Evolutionary conservation across 2,888 invertebrate species (phyloP).

Genomic region (Drosophila tanythrix): DNA sequence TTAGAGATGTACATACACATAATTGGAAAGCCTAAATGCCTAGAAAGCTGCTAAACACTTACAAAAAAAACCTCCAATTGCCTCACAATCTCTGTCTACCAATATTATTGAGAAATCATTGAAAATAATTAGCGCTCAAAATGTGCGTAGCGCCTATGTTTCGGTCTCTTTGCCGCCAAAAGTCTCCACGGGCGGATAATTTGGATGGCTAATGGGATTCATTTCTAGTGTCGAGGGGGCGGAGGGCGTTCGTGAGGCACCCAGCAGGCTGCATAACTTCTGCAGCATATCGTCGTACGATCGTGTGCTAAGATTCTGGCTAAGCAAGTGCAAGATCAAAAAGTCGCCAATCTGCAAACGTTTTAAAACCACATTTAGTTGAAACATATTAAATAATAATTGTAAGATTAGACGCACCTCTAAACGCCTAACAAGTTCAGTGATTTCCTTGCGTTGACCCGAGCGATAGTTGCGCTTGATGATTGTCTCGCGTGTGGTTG

Average conservation of each 20-base stretch:
- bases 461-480: slow-evolving; percentile 92
- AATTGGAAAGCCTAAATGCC: slow-evolving; percentile 55
- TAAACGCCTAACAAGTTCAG: slow-evolving; percentile 91
- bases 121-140: slow-evolving; percentile 63
- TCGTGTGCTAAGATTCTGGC: slow-evolving; percentile 94
- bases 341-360: slow-evolving; percentile 92
- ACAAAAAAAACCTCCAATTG: slow-evolving; percentile 51
- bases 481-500: slow-evolving; percentile 92
- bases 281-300: slow-evolving; percentile 92
- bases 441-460: slow-evolving; percentile 90
- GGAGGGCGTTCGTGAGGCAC: slow-evolving; percentile 91
- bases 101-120: slow-evolving; percentile 81
- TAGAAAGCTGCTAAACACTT: slow-evolving; percentile 55
- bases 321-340: slow-evolving; percentile 91
- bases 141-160: slow-evolving; percentile 86
- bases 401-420: slow-evolving; percentile 87
- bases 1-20: slow-evolving; percentile 53
- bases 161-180: slow-evolving; percentile 93
- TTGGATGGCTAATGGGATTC: slow-evolving; percentile 93
- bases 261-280: slow-evolving; percentile 86
- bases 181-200: slow-evolving; percentile 89
- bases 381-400: not conserved
- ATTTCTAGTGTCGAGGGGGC: slow-evolving; percentile 95
- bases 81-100: slow-evolving; percentile 56
- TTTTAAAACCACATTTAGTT: not conserved